phyloP scores from a whole-genome alignment of 2,797 vertebrate species.

The Sebastes kiyomatsui region DNA sequence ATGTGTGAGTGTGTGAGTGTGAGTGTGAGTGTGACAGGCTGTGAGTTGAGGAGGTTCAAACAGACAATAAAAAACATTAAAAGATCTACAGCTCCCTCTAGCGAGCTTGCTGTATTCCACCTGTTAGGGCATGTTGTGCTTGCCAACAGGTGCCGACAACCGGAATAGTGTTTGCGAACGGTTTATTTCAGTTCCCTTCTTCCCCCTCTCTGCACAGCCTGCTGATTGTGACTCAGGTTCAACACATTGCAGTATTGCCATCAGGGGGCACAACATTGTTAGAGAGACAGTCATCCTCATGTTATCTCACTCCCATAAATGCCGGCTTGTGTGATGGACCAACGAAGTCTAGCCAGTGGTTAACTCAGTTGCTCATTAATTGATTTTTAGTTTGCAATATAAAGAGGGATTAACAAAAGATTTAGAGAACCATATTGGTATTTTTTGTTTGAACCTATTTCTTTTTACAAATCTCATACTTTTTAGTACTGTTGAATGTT shows the following conservation, averaged over 20 bases:
- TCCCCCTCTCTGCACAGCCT: background rate
- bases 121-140: constrained; percentile 5
- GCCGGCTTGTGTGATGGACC: background rate
- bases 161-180: background rate
- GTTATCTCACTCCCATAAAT: background rate
- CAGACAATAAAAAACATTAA: background rate
- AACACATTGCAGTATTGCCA: background rate
- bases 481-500: background rate
- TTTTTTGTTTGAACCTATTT: background rate
- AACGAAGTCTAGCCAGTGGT: background rate
- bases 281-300: background rate
- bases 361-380: background rate
- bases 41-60: constrained; percentile 3
- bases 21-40: background rate
- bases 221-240: background rate
- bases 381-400: background rate
- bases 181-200: constrained; percentile 17
- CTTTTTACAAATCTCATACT: background rate
- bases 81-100: constrained; percentile 51
- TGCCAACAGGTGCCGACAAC: constrained; percentile 25
- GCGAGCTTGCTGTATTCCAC: constrained; percentile 20
- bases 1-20: background rate
- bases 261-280: background rate
- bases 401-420: background rate
- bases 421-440: background rate